These are phyloP conservation scores for Meriones unguiculatus DNA, from an alignment of 2,113 vertebrate species.

Conservation along the genomic window DNA sequence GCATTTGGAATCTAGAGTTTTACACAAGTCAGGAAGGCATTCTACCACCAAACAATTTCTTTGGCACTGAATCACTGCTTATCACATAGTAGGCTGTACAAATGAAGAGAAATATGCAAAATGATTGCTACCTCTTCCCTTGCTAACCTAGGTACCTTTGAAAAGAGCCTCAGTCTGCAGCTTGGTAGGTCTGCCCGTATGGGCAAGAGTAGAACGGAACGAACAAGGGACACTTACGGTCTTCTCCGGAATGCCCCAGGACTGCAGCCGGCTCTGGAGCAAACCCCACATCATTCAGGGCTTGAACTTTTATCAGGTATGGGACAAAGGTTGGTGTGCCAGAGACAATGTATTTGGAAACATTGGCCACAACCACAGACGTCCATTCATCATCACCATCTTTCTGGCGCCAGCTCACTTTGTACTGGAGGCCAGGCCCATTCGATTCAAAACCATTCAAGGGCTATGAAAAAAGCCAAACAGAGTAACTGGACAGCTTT, in stretches of 20 bases:
- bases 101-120: slow-evolving; percentile 4
- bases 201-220: slow-evolving; percentile 26
- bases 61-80: background rate
- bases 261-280: slow-evolving; percentile 91
- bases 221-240: slow-evolving; percentile 91
- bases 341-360: slow-evolving; percentile 95
- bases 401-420: slow-evolving; percentile 96
- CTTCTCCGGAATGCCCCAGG: slow-evolving; percentile 95
- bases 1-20: background rate
- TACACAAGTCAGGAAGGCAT: background rate
- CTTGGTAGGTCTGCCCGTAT: background rate
- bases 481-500: background rate
- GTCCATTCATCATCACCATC: slow-evolving; percentile 92
- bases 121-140: background rate
- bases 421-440: slow-evolving; percentile 95
- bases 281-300: slow-evolving; percentile 92
- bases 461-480: slow-evolving; percentile 87
- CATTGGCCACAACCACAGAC: slow-evolving; percentile 92
- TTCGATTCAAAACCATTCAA: slow-evolving; percentile 94
- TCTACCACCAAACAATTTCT: background rate
- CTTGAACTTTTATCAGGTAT: slow-evolving; percentile 96
- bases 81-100: background rate
- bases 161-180: background rate
- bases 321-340: slow-evolving; percentile 95
- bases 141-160: background rate